Evolutionary conservation across 2,113 vertebrate genomes (phyloP).

Genomic region (Rafetus swinhoei): DNA sequence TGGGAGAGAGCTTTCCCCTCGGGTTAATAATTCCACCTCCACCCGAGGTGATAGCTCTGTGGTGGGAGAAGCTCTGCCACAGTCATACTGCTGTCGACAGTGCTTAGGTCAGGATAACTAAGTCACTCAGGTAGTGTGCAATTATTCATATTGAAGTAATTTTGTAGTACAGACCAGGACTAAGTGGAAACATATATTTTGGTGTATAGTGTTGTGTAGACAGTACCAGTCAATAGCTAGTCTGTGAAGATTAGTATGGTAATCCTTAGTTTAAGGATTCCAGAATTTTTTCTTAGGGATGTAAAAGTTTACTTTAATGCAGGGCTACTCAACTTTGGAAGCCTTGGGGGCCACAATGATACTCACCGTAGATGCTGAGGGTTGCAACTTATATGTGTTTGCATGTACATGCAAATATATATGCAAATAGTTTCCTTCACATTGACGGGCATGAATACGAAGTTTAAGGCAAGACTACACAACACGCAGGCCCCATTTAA

Average conservation of each 20-base stretch:
- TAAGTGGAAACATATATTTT: background rate
- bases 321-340: too few species aligned
- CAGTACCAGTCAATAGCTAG: background rate
- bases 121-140: background rate
- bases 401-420: too few species aligned
- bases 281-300: too few species aligned
- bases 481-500: too few species aligned
- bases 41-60: background rate
- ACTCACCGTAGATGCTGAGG: too few species aligned
- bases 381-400: too few species aligned
- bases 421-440: too few species aligned
- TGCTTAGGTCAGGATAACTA: background rate
- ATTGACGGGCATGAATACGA: too few species aligned
- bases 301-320: too few species aligned
- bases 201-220: background rate
- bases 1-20: background rate
- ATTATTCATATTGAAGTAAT: background rate
- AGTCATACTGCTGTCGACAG: background rate
- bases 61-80: background rate
- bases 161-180: background rate
- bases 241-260: fast-evolving
- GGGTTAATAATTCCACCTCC: background rate
- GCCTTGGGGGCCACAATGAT: too few species aligned
- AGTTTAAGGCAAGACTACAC: too few species aligned
- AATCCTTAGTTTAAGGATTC: background rate